These are phyloP conservation scores for Eurystomus glaucurus DNA, from an alignment of 2,797 vertebrate species.

Conservation along the genomic window DNA sequence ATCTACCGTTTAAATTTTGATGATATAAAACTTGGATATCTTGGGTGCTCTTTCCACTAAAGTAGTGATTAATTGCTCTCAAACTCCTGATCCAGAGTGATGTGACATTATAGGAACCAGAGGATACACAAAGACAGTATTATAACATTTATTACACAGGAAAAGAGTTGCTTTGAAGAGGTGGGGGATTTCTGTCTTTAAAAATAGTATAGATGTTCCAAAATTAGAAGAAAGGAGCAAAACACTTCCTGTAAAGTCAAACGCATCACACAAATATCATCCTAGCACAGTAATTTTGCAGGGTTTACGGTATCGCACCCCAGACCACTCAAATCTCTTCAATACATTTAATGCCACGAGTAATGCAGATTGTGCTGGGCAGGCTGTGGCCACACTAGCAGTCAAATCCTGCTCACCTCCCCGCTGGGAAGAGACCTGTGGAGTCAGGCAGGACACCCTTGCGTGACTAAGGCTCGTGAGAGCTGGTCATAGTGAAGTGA, in stretches of 20 bases:
- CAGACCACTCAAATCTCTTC: neutral
- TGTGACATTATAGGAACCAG: neutral
- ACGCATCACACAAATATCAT: neutral
- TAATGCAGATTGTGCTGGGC: neutral
- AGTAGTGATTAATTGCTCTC: neutral
- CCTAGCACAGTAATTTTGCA: neutral
- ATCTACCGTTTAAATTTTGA: neutral
- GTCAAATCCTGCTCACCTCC: neutral
- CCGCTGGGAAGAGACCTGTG: neutral
- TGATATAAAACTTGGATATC: neutral
- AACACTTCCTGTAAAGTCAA: neutral
- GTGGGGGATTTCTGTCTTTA: neutral
- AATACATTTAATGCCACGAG: rapidly evolving
- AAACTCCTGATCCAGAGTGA: neutral
- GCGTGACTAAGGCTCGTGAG: rapidly evolving
- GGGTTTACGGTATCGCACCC: neutral
- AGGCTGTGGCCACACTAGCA: neutral
- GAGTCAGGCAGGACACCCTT: neutral
- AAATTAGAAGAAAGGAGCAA: neutral
- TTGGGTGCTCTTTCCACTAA: neutral
- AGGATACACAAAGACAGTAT: neutral
- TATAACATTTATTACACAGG: rapidly evolving
- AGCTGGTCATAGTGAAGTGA: neutral
- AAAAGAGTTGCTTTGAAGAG: neutral
- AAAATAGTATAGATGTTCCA: neutral